A percentile compares a stretch with the other conserved stretches of the same genome.
These are phyloP conservation scores for Calliscelio sp. DNA, from an alignment of 2,888 invertebrate species.

Conservation along the genomic window DNA sequence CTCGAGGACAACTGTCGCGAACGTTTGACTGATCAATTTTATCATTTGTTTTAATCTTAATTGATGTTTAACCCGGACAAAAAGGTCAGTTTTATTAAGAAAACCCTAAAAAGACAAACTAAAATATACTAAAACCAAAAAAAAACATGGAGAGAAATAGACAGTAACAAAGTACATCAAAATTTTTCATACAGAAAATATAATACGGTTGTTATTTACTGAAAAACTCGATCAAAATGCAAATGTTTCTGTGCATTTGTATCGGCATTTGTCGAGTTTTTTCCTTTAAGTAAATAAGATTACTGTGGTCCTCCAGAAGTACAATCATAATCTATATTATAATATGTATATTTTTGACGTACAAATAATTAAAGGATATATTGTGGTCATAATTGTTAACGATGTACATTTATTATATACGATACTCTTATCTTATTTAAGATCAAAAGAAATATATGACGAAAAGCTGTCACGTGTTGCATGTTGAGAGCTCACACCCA, in stretches of 20 bases:
- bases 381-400: slow-evolving; percentile 26
- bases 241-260: slow-evolving; percentile 15
- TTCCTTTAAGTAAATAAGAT: slow-evolving; percentile 20
- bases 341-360: slow-evolving; percentile 60
- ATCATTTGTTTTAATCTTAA: slow-evolving; percentile 57
- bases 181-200: slow-evolving; percentile 49
- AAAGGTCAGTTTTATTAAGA: slow-evolving; percentile 49
- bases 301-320: slow-evolving; percentile 50
- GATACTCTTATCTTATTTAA: slow-evolving; percentile 24
- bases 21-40: slow-evolving; percentile 49
- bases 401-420: slow-evolving; percentile 39
- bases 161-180: slow-evolving; percentile 57
- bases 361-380: slow-evolving; percentile 46
- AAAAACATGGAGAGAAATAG: slow-evolving; percentile 64
- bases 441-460: slow-evolving; percentile 13
- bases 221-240: slow-evolving; percentile 44
- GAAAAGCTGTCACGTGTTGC: slow-evolving; percentile 17
- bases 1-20: slow-evolving; percentile 52
- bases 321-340: slow-evolving; percentile 59
- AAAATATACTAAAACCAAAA: no score
- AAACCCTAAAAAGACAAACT: no score
- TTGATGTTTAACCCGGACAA: slow-evolving; percentile 61
- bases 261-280: slow-evolving; percentile 38
- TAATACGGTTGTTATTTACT: slow-evolving; percentile 28
- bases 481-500: no score